phyloP scores from a whole-genome alignment of 2,797 vertebrate species.

The Loriculus beryllinus region DNA sequence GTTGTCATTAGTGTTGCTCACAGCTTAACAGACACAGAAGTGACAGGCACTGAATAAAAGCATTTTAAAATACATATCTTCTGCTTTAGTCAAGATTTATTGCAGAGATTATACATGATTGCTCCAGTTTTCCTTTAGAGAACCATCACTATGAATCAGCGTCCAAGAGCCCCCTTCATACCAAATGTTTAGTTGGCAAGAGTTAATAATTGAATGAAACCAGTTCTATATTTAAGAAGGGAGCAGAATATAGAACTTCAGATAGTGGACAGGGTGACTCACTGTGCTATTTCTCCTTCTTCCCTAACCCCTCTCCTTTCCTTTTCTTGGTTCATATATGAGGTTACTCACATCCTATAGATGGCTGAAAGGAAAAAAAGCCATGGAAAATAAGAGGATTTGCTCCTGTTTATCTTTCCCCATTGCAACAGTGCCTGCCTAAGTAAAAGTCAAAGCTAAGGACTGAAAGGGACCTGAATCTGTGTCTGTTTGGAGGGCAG shows the following conservation, averaged over 20 bases:
- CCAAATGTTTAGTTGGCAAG: constrained; percentile 4
- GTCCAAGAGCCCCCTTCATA: constrained; percentile 10
- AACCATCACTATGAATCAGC: constrained; percentile 49
- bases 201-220: constrained; percentile 62
- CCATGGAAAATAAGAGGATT: background rate
- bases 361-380: background rate
- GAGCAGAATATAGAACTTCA: constrained; percentile 40
- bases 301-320: background rate
- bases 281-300: constrained; percentile 49
- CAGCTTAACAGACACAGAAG: constrained; percentile 19
- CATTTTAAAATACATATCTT: constrained; percentile 44
- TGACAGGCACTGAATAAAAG: constrained; percentile 55
- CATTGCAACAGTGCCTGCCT: background rate
- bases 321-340: constrained; percentile 3
- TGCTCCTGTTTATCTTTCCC: background rate
- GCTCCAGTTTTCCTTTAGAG: constrained; percentile 46
- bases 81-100: constrained; percentile 58
- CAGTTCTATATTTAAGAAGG: constrained; percentile 58
- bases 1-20: constrained; percentile 21
- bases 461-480: background rate
- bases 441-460: background rate
- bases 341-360: background rate
- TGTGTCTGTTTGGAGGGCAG: background rate
- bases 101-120: constrained; percentile 43
- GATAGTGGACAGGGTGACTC: constrained; percentile 55